Percentiles rank a stretch among this genome's conserved stretches.
These are phyloP conservation scores for Ptycholaimellus sp. DNA, from an alignment of 2,888 invertebrate genomes.

Conservation along the genomic window DNA sequence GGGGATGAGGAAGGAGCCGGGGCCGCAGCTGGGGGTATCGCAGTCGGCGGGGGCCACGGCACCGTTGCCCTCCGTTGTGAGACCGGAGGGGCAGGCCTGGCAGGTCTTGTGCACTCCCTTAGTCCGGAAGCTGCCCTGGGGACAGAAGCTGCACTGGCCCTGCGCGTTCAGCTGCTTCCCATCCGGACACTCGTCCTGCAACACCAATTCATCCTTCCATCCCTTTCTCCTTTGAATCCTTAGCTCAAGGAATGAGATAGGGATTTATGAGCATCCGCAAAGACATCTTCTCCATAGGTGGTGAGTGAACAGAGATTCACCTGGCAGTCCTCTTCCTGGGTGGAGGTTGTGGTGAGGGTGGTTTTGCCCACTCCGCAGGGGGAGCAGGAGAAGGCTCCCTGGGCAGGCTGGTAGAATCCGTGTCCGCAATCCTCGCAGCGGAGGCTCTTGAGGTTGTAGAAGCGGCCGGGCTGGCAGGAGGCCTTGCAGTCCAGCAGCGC, in stretches of 20 bases:
- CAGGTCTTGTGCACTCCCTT: conserved; percentile 70
- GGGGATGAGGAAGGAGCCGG: conserved; percentile 62
- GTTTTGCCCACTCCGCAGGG: conserved; percentile 25
- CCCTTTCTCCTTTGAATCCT: no score
- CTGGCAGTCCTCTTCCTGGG: conserved; percentile 19
- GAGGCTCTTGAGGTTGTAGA: conserved; percentile 14
- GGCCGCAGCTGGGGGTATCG: conserved; percentile 56
- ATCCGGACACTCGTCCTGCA: conserved; percentile 47
- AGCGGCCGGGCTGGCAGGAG: conserved; percentile 21
- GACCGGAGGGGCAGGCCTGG: conserved; percentile 57
- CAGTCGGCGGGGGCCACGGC: conserved; percentile 66
- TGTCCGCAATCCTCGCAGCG: conserved; percentile 18
- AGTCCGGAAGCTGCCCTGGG: conserved; percentile 57
- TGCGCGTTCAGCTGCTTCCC: conserved; percentile 36
- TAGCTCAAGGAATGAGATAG: no score
- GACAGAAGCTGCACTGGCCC: conserved; percentile 74
- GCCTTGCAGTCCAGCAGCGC: conserved; percentile 13
- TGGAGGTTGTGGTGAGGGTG: conserved; percentile 17
- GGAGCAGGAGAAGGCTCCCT: conserved; percentile 20
- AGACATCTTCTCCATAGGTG: no score
- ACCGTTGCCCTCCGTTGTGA: conserved; percentile 63
- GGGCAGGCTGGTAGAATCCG: conserved; percentile 22
- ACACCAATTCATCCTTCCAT: neutral
- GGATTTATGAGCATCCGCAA: no score
- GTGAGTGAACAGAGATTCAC: conserved; percentile 1